Evolutionary conservation across 2,888 invertebrate genomes (phyloP), one percentile per base, ranked within the genome.

Genomic region (Cheilosia impressa): DNA sequence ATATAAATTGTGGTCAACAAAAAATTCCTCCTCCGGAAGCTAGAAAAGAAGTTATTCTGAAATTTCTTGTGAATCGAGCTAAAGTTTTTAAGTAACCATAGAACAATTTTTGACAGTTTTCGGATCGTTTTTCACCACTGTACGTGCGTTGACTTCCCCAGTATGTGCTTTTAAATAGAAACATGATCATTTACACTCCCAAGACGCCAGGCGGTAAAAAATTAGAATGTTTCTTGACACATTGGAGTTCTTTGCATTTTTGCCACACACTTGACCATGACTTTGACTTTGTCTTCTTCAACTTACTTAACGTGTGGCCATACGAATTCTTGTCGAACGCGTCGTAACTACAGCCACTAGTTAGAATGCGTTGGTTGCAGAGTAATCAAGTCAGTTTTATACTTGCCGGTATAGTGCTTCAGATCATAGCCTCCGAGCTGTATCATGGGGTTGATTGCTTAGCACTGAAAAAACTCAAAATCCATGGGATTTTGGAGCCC

Each of bases 291-390:
- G 55, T 41, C 10, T 50, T 15, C 0, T 27, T 3, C 9, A 9
- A 4, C 9, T 9, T 47, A 19, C 47, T 19, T 47, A 47, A 47
- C 17, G 9, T 19, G 19, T 19, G 19, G 4, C 31, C 15, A 4
- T 5, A 45, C 3, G 19, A 68, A 43, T 41, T 68, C 31, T 31
- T 53, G 47, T 15, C 52, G 22, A 38, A 15, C 7, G 34, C 34
- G 17, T 7, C 22, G 24, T 31, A 38, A 34, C 10, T 34, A 10
- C 13, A 31, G n/a, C 27, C 41, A 24, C 65, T 75, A 63, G 75
- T 75, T 15, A 62, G 7, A 52, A 75, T 75, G 75, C 47, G 75
- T 65, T 57, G 57, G 38, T 75, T 57, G 57, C 45, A 17, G 45
- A 6, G 45, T 43, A 38, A 41, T 43, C 45, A 63, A 53, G 73